phyloP scores from a whole-genome alignment of 1,140 invertebrate genomes.

The Drosophila triauraria region DNA sequence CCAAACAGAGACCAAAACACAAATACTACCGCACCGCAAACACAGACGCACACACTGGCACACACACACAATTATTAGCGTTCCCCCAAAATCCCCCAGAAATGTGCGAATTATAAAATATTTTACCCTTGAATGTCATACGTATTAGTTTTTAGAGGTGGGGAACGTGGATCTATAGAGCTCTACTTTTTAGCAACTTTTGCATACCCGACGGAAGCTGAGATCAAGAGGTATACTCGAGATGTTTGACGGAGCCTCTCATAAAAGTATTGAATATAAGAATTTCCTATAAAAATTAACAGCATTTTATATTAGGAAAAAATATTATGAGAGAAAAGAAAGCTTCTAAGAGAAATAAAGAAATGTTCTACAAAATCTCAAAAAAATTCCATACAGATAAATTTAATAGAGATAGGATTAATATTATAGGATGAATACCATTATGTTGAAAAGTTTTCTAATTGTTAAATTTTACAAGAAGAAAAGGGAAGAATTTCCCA shows the following conservation, averaged over 20 bases:
- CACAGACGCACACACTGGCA: slow-evolving; percentile 11
- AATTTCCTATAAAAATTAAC: too few species aligned
- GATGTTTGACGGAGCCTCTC: neutral
- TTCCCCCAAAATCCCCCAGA: slow-evolving; percentile 44
- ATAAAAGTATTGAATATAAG: too few species aligned
- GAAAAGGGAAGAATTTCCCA: neutral
- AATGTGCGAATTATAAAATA: slow-evolving; percentile 75
- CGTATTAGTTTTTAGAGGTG: slow-evolving; percentile 16
- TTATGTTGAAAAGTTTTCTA: too few species aligned
- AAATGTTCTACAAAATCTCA: too few species aligned
- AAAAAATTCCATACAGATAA: too few species aligned
- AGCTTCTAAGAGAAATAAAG: neutral
- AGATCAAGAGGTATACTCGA: neutral
- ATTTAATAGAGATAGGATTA: neutral
- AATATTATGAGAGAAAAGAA: too few species aligned
- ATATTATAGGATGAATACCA: neutral
- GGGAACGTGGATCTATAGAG: slow-evolving; percentile 3
- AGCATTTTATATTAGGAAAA: neutral
- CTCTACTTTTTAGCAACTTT: slow-evolving; percentile 64
- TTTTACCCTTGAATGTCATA: slow-evolving; percentile 75
- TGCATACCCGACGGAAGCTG: slow-evolving; percentile 10
- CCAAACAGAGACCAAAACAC: slow-evolving; percentile 52
- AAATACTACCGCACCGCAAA: slow-evolving; percentile 32
- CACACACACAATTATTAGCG: slow-evolving; percentile 50
- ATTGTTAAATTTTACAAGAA: neutral